These are phyloP conservation scores for Tipula vernalis DNA, from an alignment of 2,888 invertebrate genomes.

Conservation along the genomic window DNA sequence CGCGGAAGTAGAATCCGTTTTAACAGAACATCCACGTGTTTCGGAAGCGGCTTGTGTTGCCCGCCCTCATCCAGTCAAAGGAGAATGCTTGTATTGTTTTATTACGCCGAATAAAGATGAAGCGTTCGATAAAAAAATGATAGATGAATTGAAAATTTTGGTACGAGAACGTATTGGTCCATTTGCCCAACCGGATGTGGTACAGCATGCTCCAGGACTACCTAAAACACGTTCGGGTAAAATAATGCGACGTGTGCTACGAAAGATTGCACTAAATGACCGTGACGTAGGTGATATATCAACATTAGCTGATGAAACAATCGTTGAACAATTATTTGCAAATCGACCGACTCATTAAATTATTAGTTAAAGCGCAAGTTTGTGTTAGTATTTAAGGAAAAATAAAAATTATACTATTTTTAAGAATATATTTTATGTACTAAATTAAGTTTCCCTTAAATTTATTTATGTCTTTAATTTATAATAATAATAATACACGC, in stretches of 20 bases:
- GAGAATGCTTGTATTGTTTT: constrained; percentile 95
- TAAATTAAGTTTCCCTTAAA: neutral
- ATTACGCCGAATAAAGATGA: constrained; percentile 76
- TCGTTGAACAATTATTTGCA: constrained; percentile 68
- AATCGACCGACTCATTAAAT: constrained; percentile 46
- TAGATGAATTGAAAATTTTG: constrained; percentile 57
- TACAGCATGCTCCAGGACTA: constrained; percentile 86
- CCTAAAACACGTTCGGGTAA: constrained; percentile 98
- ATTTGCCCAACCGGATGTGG: constrained; percentile 88
- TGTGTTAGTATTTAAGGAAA: neutral
- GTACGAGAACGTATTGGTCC: constrained; percentile 89
- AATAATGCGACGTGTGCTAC: constrained; percentile 90
- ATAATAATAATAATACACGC: neutral
- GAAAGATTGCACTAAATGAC: constrained; percentile 87
- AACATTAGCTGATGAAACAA: constrained; percentile 84
- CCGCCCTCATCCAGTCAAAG: constrained; percentile 87
- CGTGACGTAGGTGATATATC: constrained; percentile 83
- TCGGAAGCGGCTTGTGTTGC: constrained; percentile 96
- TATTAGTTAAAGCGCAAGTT: neutral
- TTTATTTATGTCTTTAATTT: neutral
- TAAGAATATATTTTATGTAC: neutral
- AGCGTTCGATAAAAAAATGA: constrained; percentile 53
- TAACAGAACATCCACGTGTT: constrained; percentile 64
- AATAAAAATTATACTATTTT: neutral
- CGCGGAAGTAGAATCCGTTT: constrained; percentile 78